phyloP scores from a whole-genome alignment of 64 coral and sea anemone species.

The Exaiptasia diaphana region DNA sequence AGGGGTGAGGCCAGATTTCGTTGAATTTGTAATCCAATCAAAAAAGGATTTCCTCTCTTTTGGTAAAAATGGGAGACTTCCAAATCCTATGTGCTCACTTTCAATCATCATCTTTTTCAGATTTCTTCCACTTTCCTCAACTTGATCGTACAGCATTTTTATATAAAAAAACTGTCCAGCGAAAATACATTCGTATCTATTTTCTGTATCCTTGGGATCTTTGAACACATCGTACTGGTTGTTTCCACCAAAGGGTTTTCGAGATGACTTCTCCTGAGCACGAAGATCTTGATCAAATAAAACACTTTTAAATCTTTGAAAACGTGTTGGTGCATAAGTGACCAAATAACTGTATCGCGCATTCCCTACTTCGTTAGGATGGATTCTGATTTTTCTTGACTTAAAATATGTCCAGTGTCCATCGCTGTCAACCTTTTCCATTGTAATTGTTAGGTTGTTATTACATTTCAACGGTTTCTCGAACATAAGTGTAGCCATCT shows the following conservation, averaged over 20 bases:
- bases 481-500: not conserved
- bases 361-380: no score
- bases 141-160: not conserved
- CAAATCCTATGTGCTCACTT: slow-evolving; percentile 58
- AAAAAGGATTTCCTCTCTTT: not conserved
- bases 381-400: not conserved
- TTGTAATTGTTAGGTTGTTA: not conserved
- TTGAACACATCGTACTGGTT: slow-evolving; percentile 51
- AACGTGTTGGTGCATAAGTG: no score
- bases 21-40: not conserved
- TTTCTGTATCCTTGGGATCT: not conserved
- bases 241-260: not conserved
- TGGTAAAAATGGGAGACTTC: not conserved
- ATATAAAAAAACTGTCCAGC: slow-evolving; percentile 21
- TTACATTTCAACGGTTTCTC: not conserved
- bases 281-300: no score
- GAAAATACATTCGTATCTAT: not conserved
- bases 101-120: slow-evolving; percentile 21
- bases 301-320: no score
- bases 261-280: not conserved
- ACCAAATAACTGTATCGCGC: slow-evolving; percentile 31
- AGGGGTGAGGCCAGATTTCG: not conserved
- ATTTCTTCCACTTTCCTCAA: not conserved
- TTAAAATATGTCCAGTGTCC: slow-evolving; percentile 13
- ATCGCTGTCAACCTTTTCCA: not conserved